Evolutionary conservation across 2,113 vertebrate genomes (phyloP).

Genomic region (Psephotus haematonotus): DNA sequence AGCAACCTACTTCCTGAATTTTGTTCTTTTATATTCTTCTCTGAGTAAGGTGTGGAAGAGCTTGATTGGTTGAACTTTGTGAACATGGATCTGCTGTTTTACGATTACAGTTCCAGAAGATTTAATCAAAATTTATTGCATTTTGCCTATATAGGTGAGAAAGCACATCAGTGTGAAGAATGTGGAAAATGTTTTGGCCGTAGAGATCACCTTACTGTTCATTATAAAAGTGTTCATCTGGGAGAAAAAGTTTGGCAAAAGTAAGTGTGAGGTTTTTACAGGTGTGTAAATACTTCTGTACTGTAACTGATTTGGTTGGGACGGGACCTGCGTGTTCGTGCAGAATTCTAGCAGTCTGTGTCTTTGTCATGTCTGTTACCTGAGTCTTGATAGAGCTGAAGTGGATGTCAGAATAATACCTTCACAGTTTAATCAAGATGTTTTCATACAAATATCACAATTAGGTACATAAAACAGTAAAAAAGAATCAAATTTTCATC

Average conservation of each 20-base stretch:
- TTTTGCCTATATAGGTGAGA: constrained; percentile 82
- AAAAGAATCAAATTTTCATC: neutral
- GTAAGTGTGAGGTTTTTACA: constrained; percentile 71
- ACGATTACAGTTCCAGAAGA: neutral
- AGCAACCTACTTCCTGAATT: neutral
- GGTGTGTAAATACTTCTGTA: neutral
- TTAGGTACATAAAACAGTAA: neutral
- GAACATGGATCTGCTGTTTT: neutral
- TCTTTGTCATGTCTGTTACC: neutral
- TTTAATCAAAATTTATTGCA: neutral
- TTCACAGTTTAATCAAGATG: neutral
- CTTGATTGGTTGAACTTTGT: neutral
- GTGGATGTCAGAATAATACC: neutral
- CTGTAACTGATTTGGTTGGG: neutral
- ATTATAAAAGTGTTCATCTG: constrained; percentile 95
- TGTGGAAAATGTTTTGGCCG: constrained; percentile 98
- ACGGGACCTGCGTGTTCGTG: neutral
- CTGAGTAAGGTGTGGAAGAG: neutral
- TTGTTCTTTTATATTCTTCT: neutral
- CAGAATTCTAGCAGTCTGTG: neutral
- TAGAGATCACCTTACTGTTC: constrained; percentile 94
- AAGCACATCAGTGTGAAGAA: constrained; percentile 97
- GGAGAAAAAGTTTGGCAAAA: constrained; percentile 99
- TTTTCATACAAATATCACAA: neutral
- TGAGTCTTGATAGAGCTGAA: neutral